A percentile compares a stretch with the other conserved stretches of the same genome.
phyloP scores from a whole-genome alignment of 2,113 vertebrate genomes.

The Pelecanus crispus region DNA sequence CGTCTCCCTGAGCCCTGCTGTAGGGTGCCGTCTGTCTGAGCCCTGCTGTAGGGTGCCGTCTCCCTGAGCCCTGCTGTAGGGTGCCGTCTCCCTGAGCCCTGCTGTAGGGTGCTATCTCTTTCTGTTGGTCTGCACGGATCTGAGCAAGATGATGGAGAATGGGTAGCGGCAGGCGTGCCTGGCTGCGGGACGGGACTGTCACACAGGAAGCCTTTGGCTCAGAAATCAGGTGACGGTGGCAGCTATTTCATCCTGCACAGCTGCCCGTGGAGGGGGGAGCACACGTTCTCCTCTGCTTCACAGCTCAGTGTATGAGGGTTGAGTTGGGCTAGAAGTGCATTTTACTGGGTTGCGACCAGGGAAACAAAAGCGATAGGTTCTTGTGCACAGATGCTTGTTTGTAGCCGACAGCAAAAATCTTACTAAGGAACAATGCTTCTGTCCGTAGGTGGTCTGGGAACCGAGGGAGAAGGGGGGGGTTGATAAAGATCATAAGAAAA shows the following conservation, averaged over 20 bases:
- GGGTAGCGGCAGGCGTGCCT: neutral
- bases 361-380: neutral
- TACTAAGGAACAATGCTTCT: neutral
- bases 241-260: neutral
- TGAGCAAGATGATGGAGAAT: neutral
- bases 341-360: neutral
- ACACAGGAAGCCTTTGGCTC: neutral
- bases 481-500: neutral
- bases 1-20: neutral
- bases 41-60: neutral
- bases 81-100: too few species aligned
- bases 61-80: neutral
- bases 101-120: neutral
- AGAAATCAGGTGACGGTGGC: neutral
- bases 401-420: neutral
- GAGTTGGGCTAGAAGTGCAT: neutral
- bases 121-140: neutral
- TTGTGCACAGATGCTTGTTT: neutral
- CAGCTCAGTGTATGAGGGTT: rapidly evolving
- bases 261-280: neutral
- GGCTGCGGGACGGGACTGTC: neutral
- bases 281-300: rapidly evolving
- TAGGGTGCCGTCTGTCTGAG: neutral
- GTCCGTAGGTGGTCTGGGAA: neutral
- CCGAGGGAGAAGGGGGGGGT: neutral